These are phyloP conservation scores for Pachyuromys duprasi DNA, from an alignment of 2,797 vertebrate species.

Conservation along the genomic window DNA sequence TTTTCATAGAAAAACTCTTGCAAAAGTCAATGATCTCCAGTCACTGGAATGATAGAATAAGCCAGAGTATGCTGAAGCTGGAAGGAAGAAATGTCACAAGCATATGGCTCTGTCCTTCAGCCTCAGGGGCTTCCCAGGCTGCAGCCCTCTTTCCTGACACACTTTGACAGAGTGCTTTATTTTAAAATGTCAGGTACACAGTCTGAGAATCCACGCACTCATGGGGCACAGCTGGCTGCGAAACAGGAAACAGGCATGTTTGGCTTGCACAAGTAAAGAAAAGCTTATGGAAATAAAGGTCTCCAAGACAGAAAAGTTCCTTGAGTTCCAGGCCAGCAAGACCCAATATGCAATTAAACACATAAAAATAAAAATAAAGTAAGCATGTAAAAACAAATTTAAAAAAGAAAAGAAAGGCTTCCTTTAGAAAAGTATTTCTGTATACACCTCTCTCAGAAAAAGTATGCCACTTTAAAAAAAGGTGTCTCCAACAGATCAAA, in stretches of 20 bases:
- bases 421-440: not conserved
- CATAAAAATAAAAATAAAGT: not conserved
- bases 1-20: slow-evolving; percentile 36
- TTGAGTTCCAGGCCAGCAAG: not conserved
- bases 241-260: slow-evolving; percentile 49
- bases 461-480: not conserved
- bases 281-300: slow-evolving; percentile 6
- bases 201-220: not conserved
- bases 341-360: not conserved
- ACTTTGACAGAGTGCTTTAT: not conserved
- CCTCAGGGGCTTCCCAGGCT: not conserved
- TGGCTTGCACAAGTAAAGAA: not conserved
- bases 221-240: not conserved
- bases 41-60: not conserved
- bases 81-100: not conserved
- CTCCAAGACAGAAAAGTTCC: not conserved
- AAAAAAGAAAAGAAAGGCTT: not conserved
- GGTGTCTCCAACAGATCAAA: not conserved
- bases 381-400: not conserved
- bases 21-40: slow-evolving; percentile 39
- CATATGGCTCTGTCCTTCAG: not conserved
- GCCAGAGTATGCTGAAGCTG: not conserved
- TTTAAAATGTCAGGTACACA: not conserved
- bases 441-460: not conserved
- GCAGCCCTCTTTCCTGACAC: not conserved